Conservation (phyloP, 1,140 invertebrate species). For the Anoplophora glabripennis region DNA sequence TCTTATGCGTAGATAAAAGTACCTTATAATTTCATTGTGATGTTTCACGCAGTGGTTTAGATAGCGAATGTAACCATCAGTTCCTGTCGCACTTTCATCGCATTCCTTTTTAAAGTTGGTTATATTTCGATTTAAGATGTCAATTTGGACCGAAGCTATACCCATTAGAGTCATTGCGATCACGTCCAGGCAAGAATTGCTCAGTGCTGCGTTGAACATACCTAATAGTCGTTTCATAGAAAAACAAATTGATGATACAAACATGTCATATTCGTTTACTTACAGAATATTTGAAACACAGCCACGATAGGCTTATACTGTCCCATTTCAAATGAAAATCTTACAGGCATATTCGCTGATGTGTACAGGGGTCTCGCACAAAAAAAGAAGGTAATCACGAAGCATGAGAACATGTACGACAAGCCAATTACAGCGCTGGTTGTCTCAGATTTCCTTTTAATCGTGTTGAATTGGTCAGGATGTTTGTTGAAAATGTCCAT, state of each 20-base stretch:
- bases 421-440: neutral
- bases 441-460: slow-evolving; percentile 10
- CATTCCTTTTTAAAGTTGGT: neutral
- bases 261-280: neutral
- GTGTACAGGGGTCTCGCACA: slow-evolving; percentile 4
- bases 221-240: no score
- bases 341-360: slow-evolving; percentile 12
- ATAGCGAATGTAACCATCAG: neutral
- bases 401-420: slow-evolving; percentile 4
- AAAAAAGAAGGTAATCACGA: slow-evolving; percentile 5
- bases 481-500: slow-evolving; percentile 11
- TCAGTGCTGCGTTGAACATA: slow-evolving; percentile 4
- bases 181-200: slow-evolving; percentile 17
- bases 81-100: neutral
- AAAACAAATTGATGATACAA: neutral
- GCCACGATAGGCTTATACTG: slow-evolving; percentile 5
- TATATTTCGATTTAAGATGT: slow-evolving; percentile 10
- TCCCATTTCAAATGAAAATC: slow-evolving; percentile 15
- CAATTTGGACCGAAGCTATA: slow-evolving; percentile 13
- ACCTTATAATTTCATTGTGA: slow-evolving; percentile 19
- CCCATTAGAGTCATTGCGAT: slow-evolving; percentile 15
- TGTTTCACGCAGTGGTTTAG: slow-evolving; percentile 13
- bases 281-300: slow-evolving; percentile 16
- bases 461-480: slow-evolving; percentile 1
- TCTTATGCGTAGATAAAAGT: neutral